Evolutionary conservation across 1,140 invertebrate species (phyloP).

Genomic region (Drosophila virilis): DNA sequence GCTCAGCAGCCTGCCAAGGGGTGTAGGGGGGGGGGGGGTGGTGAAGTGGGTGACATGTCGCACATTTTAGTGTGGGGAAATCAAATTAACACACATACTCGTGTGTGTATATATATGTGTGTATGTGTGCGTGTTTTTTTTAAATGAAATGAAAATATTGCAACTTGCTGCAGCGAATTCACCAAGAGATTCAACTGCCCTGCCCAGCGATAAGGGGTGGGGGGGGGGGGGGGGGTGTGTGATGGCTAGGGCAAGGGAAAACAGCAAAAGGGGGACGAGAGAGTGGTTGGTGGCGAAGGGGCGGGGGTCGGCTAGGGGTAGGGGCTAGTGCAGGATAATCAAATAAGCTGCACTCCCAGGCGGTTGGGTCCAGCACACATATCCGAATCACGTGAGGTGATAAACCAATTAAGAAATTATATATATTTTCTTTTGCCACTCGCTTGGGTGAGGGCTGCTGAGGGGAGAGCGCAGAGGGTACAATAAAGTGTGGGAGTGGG

Average conservation of each 20-base stretch:
- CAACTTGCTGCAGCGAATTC: constrained; percentile 11
- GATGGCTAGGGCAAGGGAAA: background rate
- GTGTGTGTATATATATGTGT: background rate
- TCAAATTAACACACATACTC: constrained; percentile 32
- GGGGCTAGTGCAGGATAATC: background rate
- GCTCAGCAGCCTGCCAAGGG: background rate
- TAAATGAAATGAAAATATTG: constrained; percentile 35
- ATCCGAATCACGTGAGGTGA: background rate
- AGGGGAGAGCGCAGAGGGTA: too few relatives aligned
- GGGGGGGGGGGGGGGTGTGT: too few relatives aligned
- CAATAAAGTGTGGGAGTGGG: too few relatives aligned
- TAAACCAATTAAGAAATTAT: constrained; percentile 34
- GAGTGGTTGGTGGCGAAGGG: too few relatives aligned
- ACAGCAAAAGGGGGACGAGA: background rate
- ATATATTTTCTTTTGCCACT: background rate
- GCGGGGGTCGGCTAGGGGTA: too few relatives aligned
- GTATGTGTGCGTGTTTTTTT: constrained; percentile 1
- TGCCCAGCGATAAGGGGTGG: background rate
- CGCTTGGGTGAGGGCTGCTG: background rate
- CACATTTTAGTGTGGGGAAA: constrained; percentile 29
- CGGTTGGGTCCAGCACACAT: constrained; percentile 3
- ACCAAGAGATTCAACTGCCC: constrained; percentile 9
- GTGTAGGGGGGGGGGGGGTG: too few relatives aligned
- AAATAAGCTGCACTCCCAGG: constrained; percentile 5
- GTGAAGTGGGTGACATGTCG: background rate